Percentiles rank a stretch among this genome's conserved stretches.
Evolutionary conservation across 2,113 vertebrate species (phyloP).

Genomic region (Proteles cristata): DNA sequence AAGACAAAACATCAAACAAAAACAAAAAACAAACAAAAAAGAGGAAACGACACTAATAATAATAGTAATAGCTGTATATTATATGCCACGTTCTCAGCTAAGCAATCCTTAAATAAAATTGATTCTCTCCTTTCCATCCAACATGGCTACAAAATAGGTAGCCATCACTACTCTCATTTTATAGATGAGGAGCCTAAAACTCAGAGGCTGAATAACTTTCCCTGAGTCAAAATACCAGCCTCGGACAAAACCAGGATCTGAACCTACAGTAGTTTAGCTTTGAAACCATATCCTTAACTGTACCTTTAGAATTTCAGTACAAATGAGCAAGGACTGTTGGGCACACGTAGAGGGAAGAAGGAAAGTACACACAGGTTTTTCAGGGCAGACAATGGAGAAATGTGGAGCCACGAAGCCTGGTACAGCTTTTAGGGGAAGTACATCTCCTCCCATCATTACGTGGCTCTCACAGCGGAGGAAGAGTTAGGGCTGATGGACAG

Average conservation of each 20-base stretch:
- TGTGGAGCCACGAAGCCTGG: not conserved
- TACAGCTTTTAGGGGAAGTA: rapidly evolving
- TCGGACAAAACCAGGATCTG: not conserved
- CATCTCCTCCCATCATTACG: not conserved
- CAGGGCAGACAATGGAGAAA: not conserved
- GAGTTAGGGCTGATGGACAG: not conserved
- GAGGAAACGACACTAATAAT: not conserved
- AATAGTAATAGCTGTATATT: not conserved
- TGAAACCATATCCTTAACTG: not conserved
- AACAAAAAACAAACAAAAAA: not conserved
- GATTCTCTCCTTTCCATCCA: not conserved
- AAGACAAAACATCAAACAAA: not conserved
- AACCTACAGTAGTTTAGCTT: not conserved
- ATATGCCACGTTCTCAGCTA: not conserved
- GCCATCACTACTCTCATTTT: not conserved
- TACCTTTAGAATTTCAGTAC: not conserved
- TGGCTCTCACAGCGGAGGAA: rapidly evolving
- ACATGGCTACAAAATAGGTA: not conserved
- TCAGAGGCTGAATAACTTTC: not conserved
- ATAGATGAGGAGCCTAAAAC: not conserved
- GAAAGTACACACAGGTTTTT: not conserved
- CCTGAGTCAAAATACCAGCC: not conserved
- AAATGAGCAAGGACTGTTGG: not conserved
- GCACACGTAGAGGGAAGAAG: not conserved
- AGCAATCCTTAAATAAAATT: not conserved